Evolutionary conservation across 2,888 invertebrate genomes (phyloP), one percentile per base, ranked within the genome.

Genomic region (Drosophila kanekoi): DNA sequence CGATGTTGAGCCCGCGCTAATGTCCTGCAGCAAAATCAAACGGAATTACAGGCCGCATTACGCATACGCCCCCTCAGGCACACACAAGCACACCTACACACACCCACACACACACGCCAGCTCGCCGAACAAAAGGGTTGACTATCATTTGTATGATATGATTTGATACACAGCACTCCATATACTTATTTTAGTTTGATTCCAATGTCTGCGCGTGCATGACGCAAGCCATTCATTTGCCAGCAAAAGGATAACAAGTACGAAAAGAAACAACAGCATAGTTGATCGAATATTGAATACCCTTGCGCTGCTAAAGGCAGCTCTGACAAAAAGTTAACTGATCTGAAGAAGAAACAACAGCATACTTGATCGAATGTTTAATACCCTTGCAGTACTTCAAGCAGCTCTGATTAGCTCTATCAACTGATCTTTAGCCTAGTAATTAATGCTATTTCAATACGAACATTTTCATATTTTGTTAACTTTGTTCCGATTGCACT

Each of bases 21-120:
- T 86, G 89, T 89, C 75, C 88, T 80, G 81, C 71, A 72, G 47
- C 75, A 58, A 83, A 86, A 83, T 86, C 86, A 77, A 77, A 72
- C 68, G 79, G 79, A 79, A 86, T 81, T 81, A 81, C 73, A 72
- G 80, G 74, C 57, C 57, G 57, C 63, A 79, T 76, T 80, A 81
- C 73, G 70, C 66, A 76, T 79, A 78, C 79, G 79, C 49, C 74
- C 66, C 23, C 18, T 9, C 14, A 16, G 2, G 10, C 14, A 23
- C 18, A 32, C 16, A n/a, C 41, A 16, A n/a, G n/a, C 6, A 16
- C 32, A 3, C 11, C 38, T 35, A 47, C 47, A 47, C 23, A 14
- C 6, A 20, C 10, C 20, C n/a, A 16, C 4, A 13, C 16, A 18
- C 6, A 40, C 10, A 0, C 14, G 0, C 13, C 18, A 10, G 5